Evolutionary conservation across 2,888 invertebrate species (phyloP).

Genomic region (Stenolophus ochropezus): DNA sequence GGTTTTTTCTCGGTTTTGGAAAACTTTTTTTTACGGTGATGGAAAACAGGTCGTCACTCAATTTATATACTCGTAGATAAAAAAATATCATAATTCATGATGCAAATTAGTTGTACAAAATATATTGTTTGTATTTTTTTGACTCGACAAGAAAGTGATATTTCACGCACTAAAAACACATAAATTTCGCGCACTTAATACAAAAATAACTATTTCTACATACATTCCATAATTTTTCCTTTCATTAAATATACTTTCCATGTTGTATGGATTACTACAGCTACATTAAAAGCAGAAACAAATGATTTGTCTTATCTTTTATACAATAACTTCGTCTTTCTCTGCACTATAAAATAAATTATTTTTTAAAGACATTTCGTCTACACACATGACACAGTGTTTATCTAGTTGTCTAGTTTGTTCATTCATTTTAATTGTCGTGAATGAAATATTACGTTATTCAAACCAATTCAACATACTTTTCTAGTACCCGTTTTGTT

Average conservation of each 20-base stretch:
- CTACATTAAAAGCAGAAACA: background rate
- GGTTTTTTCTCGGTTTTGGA: too few species aligned
- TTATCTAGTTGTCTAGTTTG: background rate
- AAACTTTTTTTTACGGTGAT: too few species aligned
- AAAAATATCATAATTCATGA: too few species aligned
- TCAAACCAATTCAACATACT: background rate
- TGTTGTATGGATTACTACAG: background rate
- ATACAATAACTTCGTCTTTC: conserved; percentile 1
- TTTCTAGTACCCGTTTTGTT: conserved; percentile 1
- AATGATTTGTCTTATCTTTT: background rate
- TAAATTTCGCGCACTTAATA: too few species aligned
- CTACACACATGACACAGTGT: background rate
- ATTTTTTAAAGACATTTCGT: conserved; percentile 1
- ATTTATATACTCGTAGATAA: too few species aligned
- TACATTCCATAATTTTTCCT: background rate
- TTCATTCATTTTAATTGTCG: background rate
- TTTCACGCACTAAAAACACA: too few species aligned
- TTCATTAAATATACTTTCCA: background rate
- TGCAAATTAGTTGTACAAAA: too few species aligned
- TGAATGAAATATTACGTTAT: background rate
- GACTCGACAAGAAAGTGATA: too few species aligned
- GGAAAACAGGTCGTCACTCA: too few species aligned
- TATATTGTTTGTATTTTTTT: too few species aligned
- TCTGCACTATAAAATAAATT: background rate
- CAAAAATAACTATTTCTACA: too few species aligned